Conservation (phyloP, 2,888 invertebrate species). For the Noctua janthina region DNA sequence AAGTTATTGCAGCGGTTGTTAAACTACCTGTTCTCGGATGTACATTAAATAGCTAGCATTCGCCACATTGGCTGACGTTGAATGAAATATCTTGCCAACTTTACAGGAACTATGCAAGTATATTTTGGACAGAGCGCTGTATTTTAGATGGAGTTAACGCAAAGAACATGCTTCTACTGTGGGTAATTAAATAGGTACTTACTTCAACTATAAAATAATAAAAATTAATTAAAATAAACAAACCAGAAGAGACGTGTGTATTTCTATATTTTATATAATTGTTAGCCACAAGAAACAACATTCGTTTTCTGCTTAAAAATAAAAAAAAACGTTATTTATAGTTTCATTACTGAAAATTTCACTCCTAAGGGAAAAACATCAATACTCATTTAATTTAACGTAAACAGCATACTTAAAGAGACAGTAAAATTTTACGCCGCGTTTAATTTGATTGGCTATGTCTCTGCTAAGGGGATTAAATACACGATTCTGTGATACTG, state of each 20-base stretch:
- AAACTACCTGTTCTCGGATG: conserved; percentile 21
- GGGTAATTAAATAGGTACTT: neutral
- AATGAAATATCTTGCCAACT: conserved; percentile 28
- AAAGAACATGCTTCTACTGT: neutral
- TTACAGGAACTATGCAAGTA: conserved; percentile 36
- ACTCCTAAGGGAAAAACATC: conserved; percentile 12
- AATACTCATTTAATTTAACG: conserved; percentile 45
- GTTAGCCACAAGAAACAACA: neutral
- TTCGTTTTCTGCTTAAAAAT: neutral
- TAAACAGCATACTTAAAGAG: conserved; percentile 33
- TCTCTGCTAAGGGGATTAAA: conserved; percentile 37
- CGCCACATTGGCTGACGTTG: conserved; percentile 20
- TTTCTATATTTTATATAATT: neutral
- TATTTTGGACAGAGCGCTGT: conserved; percentile 6
- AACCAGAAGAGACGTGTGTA: neutral
- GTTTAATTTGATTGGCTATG: conserved; percentile 49
- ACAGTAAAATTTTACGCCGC: conserved; percentile 41
- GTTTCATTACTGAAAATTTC: conserved; percentile 20
- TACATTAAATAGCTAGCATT: conserved; percentile 26
- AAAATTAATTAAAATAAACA: neutral
- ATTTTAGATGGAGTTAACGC: neutral
- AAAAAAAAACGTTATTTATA: conserved; percentile 3
- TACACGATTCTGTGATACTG: conserved; percentile 16
- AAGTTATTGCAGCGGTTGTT: conserved; percentile 30
- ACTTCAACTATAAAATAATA: neutral